Base-by-base conservation (phyloP, 1,140 invertebrate species). In the Himalopsyche phryganea region DNA sequence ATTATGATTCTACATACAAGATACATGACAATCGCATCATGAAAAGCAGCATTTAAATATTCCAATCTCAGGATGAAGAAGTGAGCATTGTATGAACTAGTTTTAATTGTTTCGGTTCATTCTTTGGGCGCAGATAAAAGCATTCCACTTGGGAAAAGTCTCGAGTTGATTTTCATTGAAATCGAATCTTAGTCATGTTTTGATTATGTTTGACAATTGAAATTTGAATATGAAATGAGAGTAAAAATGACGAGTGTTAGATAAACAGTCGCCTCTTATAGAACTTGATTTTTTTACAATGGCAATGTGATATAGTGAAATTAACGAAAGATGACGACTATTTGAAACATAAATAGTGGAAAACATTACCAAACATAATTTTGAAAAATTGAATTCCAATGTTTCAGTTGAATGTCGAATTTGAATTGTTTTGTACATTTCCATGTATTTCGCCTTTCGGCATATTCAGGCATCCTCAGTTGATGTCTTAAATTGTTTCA, bases 181-280 rank as follows among this genome's bases (percentile, higher is more conserved):
- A 59, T 53, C 52, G 57, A 53, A 53, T 51, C 49, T 42, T 50
- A 46, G 51, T 59, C 56, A 55, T 63, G 61, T 63, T 63, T 63
- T 63, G 61, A 63, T 63, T 63, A 53, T 58, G 51, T 49, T 36
- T 54, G 50, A 63, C 61, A 63, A 63, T 63, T 55, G 56, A 63
- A 63, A 63, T 63, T 63, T 63, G 56, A 63, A 63, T 63, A 63
- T 59, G 55, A 62, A 61, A 61, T 23, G 53, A 35, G 42, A 49
- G 50, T 40, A 52, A 45, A 55, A 60, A 60, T 55, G 58, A 60
- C 58, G 58, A 50, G 50, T 46, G 51, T 49, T 54, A 55, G 45
- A 49, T 60, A 55, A 60, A 60, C 44, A 28, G 23, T 28, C 23
- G 9, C 23, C 23, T 28, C 23, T 28, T 9, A 28, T 28, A 28